Base-by-base conservation (phyloP, 2,113 vertebrate species). In the Chunga burmeisteri region DNA sequence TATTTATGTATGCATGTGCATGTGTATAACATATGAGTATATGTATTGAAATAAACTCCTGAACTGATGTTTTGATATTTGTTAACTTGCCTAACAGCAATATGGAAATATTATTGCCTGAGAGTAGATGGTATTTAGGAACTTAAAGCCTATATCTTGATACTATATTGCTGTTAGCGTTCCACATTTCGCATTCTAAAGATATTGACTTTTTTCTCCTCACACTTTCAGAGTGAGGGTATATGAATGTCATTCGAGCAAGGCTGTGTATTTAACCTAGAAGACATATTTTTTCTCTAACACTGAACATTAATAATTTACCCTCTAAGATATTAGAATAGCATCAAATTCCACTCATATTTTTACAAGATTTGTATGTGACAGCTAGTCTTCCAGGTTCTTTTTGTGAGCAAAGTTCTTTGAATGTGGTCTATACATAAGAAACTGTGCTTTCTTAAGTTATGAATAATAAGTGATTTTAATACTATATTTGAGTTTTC, bases 261-360 rank as follows among this genome's bases (percentile, higher is more conserved):
- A 93, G 85, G n/a, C 59, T 96, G 93, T 97, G 80, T 97, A 95
- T 96, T 98, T 98, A 98, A 97, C 94, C 89, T 83, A 87, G 87
- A 85, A 96, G 87, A 90, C 44, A 72, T 40, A 47, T 92, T 88
- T 95, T 92, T 94, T 94, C 77, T 97, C 78, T 92, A 95, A 84
- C 5, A 3, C 47, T 81, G 92, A 95, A 78, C 95, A 97, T 98
- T 96, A 97, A 97, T 98, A 96, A 97, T 98, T 97, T 95, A 98
- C 91, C 44, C 53, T 93, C 59, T 77, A 95, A 93, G 63, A 92
- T 97, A 97, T 95, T 93, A 96, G 85, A 97, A 96, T 72, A 84
- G 22, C 77, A 95, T 95, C 88, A 93, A 94, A 88, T 95, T 94
- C 91, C 56, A 81, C 85, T 93, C 63, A 52, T 93, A 93, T 87